Evolutionary conservation across 2,888 invertebrate species (phyloP).

Genomic region (Athalia circularis): DNA sequence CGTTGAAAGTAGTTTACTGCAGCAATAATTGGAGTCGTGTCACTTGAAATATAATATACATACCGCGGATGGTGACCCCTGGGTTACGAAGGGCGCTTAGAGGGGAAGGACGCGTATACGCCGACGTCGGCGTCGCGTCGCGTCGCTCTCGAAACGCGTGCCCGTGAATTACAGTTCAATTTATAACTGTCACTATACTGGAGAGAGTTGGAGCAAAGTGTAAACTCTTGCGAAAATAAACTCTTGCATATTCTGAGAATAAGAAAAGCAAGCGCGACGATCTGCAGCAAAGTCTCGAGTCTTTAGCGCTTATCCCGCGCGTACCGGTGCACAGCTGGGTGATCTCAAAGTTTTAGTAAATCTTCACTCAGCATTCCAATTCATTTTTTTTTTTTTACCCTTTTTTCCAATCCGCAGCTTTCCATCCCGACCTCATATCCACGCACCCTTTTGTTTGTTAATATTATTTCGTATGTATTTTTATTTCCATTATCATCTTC

Average conservation of each 20-base stretch:
- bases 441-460: too few species aligned
- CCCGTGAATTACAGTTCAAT: constrained; percentile 62
- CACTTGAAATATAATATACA: too few species aligned
- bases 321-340: too few species aligned
- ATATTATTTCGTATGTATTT: too few species aligned
- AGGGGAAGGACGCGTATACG: not conserved
- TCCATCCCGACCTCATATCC: too few species aligned
- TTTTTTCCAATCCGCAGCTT: not conserved
- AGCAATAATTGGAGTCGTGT: too few species aligned
- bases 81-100: constrained; percentile 7
- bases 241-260: constrained; percentile 45
- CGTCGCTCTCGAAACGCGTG: constrained; percentile 30
- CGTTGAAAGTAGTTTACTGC: too few species aligned
- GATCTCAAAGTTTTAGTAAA: too few species aligned
- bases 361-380: not conserved
- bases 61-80: too few species aligned
- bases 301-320: too few species aligned
- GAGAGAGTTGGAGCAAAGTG: constrained; percentile 36
- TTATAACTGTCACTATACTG: constrained; percentile 62
- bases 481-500: too few species aligned
- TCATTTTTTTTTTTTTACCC: not conserved
- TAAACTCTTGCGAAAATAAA: constrained; percentile 60
- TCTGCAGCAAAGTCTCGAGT: too few species aligned
- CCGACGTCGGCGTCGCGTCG: not conserved
- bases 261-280: not conserved